These are phyloP conservation scores for Bovichtus variegatus DNA, from an alignment of 2,797 vertebrate genomes.

Conservation along the genomic window DNA sequence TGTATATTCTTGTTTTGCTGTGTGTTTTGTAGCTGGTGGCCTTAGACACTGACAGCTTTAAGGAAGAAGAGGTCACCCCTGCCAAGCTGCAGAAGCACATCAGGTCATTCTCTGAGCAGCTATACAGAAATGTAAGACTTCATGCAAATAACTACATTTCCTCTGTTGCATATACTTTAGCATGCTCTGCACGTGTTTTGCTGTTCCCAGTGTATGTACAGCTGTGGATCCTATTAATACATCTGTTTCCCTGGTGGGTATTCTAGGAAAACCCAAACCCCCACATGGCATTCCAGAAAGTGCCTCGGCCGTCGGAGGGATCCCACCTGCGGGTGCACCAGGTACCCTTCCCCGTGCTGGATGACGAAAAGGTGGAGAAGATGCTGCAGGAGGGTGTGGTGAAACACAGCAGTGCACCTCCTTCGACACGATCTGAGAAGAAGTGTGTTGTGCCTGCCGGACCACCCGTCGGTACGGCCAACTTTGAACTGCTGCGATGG, in stretches of 20 bases:
- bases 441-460: constrained; percentile 97
- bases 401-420: constrained; percentile 84
- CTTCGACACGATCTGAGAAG: constrained; percentile 86
- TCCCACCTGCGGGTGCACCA: constrained; percentile 96
- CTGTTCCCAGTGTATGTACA: constrained; percentile 1
- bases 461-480: constrained; percentile 92
- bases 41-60: constrained; percentile 92
- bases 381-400: constrained; percentile 89
- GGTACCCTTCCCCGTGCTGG: constrained; percentile 92
- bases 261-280: constrained; percentile 97
- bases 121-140: constrained; percentile 93
- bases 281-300: constrained; percentile 98
- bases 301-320: constrained; percentile 96
- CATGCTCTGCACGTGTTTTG: constrained; percentile 1
- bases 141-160: not conserved
- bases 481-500: constrained; percentile 5
- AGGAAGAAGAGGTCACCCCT: constrained; percentile 91
- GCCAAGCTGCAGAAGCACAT: constrained; percentile 92
- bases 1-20: not conserved
- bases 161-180: not conserved
- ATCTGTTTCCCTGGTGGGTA: constrained; percentile 13
- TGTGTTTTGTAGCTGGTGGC: constrained; percentile 91
- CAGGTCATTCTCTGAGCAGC: constrained; percentile 95
- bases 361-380: constrained; percentile 90
- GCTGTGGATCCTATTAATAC: constrained; percentile 11